Conservation (phyloP, 2,888 invertebrate species). For the Trimorus sp. region DNA sequence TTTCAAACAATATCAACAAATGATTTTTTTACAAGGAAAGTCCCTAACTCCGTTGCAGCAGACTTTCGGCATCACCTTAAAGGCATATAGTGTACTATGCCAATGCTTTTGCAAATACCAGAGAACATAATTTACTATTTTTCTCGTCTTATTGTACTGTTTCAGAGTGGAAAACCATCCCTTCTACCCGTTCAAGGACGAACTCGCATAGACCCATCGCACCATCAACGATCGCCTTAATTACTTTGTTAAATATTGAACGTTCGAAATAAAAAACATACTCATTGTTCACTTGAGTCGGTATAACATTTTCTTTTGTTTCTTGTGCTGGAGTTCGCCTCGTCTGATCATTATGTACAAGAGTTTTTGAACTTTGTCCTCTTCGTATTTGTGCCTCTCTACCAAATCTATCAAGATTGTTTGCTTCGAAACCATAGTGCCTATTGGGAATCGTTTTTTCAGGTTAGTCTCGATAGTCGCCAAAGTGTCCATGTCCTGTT, state of each 20-base stretch:
- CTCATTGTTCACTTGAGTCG: conserved; percentile 84
- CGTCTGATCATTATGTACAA: conserved; percentile 96
- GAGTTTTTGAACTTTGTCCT: conserved; percentile 93
- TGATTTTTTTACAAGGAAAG: no score
- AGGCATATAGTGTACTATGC: no score
- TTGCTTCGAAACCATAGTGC: conserved; percentile 98
- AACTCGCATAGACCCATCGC: conserved; percentile 49
- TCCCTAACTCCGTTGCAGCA: no score
- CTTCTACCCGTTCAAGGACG: conserved; percentile 85
- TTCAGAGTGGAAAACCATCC: conserved; percentile 86
- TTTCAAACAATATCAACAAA: no score
- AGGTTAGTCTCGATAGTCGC: conserved; percentile 96
- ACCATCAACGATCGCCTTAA: conserved; percentile 23
- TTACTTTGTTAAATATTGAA: conserved; percentile 50
- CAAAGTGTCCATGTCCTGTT: conserved; percentile 96
- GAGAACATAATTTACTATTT: no score
- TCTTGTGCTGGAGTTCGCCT: conserved; percentile 97
- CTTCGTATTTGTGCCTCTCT: conserved; percentile 90
- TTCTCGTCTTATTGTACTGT: conserved; percentile 39
- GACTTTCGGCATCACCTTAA: no score
- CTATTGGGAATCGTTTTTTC: conserved; percentile 95
- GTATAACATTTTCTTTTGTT: conserved; percentile 98
- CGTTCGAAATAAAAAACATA: conserved; percentile 44
- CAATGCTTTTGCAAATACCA: no score
- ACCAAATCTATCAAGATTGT: conserved; percentile 94